Base-by-base conservation (phyloP, 1,140 invertebrate species). In the Ips typographus region DNA sequence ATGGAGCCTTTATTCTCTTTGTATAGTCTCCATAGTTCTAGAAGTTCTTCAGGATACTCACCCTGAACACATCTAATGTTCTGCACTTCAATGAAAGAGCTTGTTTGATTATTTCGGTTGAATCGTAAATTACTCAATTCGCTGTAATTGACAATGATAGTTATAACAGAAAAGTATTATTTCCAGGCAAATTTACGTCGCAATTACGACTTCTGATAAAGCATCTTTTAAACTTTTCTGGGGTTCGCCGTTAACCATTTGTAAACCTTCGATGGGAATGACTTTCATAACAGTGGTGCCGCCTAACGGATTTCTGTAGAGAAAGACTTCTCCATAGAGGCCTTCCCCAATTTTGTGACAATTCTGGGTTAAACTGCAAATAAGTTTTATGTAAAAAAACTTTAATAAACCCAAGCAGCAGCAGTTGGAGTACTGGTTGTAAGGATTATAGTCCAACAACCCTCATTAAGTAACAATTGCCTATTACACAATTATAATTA, bases 341-440 rank as follows among this genome's bases (percentile, higher is more conserved):
- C 95, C 95, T 83, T 98, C 95, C 4, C 93, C 94, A 73, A 96
- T 92, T 85, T 96, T 98, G 71, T 84, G 84, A 76, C 91, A 90
- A 61, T 87, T 80, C 71, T 85, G 78, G 71, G 90, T 78, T 43
- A 83, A 82, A 40, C 86, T 89, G 57, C 36, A 70, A 64, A 57
- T 43, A 37, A 22, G 22, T 22, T 22, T 22, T 22, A 22, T 22
- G 22, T 22, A 22, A 22, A 22, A 22, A 22, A 22, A 22, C 22
- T 22, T 22, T 22, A 22, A 22, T 22, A 22, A 22, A 22, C 22
- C 22, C 22, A 22, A 22, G 22, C 22, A 22, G 22, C 22, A 22
- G 22, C 22, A 22, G 22, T 22, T 22, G 22, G 22, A 22, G 22
- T 22, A 22, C 22, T 22, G 22, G 22, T 22, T 22, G 22, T 22